A percentile compares a stretch with the other conserved stretches of the same genome.
Evolutionary conservation across 2,113 vertebrate genomes (phyloP).

Genomic region (Accipiter cooperii): DNA sequence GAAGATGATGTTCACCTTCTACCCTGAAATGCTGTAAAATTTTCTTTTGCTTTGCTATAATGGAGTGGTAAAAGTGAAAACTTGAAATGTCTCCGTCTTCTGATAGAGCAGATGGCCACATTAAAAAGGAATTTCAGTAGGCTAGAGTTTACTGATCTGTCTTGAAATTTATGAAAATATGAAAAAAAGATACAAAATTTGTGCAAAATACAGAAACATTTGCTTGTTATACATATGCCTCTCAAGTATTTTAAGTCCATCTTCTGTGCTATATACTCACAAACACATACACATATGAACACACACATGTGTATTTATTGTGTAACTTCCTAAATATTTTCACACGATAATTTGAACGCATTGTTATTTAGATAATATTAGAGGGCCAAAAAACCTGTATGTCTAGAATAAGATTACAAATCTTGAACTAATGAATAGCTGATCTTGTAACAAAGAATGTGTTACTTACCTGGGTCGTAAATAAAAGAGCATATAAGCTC

Average conservation of each 20-base stretch:
- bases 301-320: background rate
- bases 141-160: background rate
- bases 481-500: background rate
- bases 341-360: background rate
- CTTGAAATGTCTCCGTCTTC: background rate
- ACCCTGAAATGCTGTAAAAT: background rate
- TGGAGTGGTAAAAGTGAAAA: background rate
- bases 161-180: background rate
- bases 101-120: background rate
- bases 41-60: background rate
- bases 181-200: background rate
- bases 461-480: background rate
- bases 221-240: background rate
- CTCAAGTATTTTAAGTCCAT: background rate
- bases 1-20: background rate
- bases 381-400: rapidly evolving
- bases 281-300: background rate
- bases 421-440: background rate
- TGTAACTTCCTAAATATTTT: background rate
- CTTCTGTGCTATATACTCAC: background rate
- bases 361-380: background rate
- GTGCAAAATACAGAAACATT: background rate
- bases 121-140: background rate
- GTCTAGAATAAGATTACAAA: background rate
- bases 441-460: background rate